Evolutionary conservation across 2,797 vertebrate species (phyloP), one percentile per base, ranked within the genome.

Genomic region (Platyrinchus mystaceus): DNA sequence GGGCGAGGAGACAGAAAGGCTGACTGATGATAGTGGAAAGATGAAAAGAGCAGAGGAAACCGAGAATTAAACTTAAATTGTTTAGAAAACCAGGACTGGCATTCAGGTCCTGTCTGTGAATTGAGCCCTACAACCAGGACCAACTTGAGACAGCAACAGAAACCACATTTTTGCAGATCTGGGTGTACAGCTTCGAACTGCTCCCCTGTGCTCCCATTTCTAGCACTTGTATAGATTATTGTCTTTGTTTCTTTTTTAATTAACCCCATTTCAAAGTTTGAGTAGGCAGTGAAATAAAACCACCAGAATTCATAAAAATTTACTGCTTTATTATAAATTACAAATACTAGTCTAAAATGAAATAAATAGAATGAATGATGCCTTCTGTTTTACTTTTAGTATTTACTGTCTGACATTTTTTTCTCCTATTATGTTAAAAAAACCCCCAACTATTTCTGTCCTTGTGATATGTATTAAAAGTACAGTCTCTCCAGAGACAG

Each of bases 201-300:
- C 44, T 93, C 64, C 64, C 64, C 58, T 53, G 55, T 74, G 73
- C 77, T 94, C 47, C 22, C 63, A n/a, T 77, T 91, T 84, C 66
- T 63, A 74, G 17, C 30, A 55, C n/a, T 93, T 78, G n/a, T 60
- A 46, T 21, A 86, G 87, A 82, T 74, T 94, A 79, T 64, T 93
- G 53, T 53, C 37, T 82, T 81, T 90, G 15, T 84, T 88, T 77
- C 44, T 50, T n/a, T 87, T 94, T 95, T 83, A 73, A 81, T 66
- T 87, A 62, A 74, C n/a, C 4, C 7, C 26, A 71, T 78, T 93
- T 93, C 60, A 81, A 63, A 77, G 67, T 78, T 81, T 34, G 41
- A 94, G 67, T 89, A 80, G 78, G n/a, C 36, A 77, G n/a, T 87
- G 73, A 89, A 96, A 95, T 22, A 90, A 87, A 94, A 62, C 39